phyloP scores from a whole-genome alignment of 2,888 invertebrate genomes.

The Pteria penguin region DNA sequence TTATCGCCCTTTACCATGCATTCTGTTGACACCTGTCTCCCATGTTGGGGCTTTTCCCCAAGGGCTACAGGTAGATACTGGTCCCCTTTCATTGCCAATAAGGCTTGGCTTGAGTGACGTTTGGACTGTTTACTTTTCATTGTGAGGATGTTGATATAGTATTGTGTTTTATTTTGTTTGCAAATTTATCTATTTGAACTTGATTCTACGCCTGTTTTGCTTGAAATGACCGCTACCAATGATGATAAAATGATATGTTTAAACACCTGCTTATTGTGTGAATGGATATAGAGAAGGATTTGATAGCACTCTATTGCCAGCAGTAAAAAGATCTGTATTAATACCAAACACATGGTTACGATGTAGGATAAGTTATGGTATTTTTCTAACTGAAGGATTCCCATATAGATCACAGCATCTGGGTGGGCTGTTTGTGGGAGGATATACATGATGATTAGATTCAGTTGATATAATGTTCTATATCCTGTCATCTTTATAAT shows the following conservation, averaged over 20 bases:
- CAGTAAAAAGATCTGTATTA: too few relatives aligned
- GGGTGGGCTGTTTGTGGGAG: too few relatives aligned
- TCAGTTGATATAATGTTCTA: too few relatives aligned
- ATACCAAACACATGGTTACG: too few relatives aligned
- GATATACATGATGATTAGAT: too few relatives aligned
- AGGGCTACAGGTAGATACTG: background rate
- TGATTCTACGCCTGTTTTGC: background rate
- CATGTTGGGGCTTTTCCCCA: background rate
- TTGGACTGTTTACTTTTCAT: background rate
- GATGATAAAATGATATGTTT: background rate
- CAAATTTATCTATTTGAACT: conserved; percentile 7
- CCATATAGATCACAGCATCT: too few relatives aligned
- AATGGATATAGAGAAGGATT: too few relatives aligned
- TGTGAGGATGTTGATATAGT: conserved; percentile 21
- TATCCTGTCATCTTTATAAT: too few relatives aligned
- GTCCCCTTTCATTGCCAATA: background rate
- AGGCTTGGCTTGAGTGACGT: background rate
- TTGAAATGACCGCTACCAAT: background rate
- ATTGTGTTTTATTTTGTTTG: conserved; percentile 18
- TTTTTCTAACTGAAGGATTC: too few relatives aligned
- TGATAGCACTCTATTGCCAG: too few relatives aligned
- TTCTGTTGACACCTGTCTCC: background rate
- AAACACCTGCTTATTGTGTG: too few relatives aligned
- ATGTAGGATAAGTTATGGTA: too few relatives aligned
- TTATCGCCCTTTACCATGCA: background rate